These are phyloP conservation scores for Nephrotoma appendiculata DNA, from an alignment of 2,888 invertebrate species.

Conservation along the genomic window DNA sequence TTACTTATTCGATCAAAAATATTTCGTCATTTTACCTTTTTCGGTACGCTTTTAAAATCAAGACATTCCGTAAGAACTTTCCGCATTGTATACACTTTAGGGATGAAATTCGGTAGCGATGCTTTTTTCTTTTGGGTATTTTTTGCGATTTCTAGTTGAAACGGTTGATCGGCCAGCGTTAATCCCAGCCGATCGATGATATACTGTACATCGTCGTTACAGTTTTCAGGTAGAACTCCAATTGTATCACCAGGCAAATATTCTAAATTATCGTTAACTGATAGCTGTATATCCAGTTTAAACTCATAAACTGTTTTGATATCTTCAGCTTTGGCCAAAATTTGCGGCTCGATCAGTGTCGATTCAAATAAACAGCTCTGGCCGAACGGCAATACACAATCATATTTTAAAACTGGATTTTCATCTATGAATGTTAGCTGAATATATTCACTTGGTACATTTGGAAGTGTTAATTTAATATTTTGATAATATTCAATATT, in stretches of 20 bases:
- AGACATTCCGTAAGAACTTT: not conserved
- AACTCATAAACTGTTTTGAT: slow-evolving; percentile 1
- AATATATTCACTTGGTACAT: not conserved
- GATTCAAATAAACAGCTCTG: not conserved
- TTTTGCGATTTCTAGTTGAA: not conserved
- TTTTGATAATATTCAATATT: not conserved
- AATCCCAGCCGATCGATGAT: not conserved
- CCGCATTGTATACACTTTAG: not conserved
- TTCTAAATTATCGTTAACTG: not conserved
- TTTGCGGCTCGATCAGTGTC: not conserved
- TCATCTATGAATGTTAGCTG: not conserved
- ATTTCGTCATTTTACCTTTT: not conserved
- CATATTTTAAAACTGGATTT: not conserved
- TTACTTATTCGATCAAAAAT: not conserved
- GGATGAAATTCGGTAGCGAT: not conserved
- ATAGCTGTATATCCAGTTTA: not conserved
- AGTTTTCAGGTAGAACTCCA: not conserved
- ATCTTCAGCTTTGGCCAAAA: not conserved
- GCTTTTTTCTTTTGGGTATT: not conserved
- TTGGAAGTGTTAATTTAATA: not conserved
- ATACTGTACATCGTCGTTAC: not conserved
- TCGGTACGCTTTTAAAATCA: not conserved
- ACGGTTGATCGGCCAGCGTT: not conserved
- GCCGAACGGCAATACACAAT: not conserved
- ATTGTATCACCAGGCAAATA: not conserved